A percentile compares a stretch with the other conserved stretches of the same genome.
Evolutionary conservation across 2,797 vertebrate genomes (phyloP).

Genomic region (Phoebastria nigripes): DNA sequence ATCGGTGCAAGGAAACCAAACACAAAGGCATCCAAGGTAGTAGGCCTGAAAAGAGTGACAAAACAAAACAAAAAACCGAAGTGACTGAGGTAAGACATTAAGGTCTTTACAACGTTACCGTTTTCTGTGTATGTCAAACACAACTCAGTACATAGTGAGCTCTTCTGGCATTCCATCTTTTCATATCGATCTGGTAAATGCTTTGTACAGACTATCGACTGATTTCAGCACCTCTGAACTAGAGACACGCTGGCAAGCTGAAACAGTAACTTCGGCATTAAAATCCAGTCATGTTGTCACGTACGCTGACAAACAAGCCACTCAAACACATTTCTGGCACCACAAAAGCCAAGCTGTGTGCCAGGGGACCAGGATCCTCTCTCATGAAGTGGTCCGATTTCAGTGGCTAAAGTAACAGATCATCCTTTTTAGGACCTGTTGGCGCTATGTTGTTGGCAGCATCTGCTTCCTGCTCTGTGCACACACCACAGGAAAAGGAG

Average conservation of each 20-base stretch:
- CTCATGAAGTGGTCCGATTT: neutral
- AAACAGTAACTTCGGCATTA: neutral
- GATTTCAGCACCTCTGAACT: neutral
- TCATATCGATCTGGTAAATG: neutral
- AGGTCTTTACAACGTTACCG: neutral
- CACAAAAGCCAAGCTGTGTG: neutral
- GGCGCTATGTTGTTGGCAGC: neutral
- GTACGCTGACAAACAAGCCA: neutral
- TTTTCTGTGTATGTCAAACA: neutral
- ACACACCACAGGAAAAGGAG: neutral
- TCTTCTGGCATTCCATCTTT: neutral
- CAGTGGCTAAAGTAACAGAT: neutral
- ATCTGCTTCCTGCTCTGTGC: neutral
- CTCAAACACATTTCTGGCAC: neutral
- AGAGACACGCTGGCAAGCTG: neutral
- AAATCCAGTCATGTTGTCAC: neutral
- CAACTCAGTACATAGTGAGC: neutral
- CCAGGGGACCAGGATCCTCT: neutral
- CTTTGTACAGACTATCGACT: neutral
- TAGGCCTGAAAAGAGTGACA: slow-evolving; percentile 79
- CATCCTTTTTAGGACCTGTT: neutral
- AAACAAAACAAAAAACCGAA: neutral
- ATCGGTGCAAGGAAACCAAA: slow-evolving; percentile 94
- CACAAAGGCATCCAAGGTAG: slow-evolving; percentile 93
- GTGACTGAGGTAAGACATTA: neutral